These are phyloP conservation scores for Agrilus mali DNA, from an alignment of 2,888 invertebrate genomes.

Conservation along the genomic window DNA sequence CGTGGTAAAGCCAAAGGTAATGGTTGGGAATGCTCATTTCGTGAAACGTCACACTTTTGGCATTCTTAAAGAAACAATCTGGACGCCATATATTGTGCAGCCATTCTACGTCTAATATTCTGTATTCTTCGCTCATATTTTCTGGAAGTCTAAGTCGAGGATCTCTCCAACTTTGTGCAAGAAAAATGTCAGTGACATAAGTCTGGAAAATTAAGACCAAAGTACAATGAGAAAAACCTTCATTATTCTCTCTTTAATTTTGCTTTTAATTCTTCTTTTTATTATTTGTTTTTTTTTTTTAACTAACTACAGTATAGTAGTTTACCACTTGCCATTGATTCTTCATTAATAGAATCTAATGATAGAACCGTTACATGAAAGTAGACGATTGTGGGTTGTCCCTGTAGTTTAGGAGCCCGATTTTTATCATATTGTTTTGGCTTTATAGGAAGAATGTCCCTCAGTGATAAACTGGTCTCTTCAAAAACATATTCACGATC, in stretches of 20 bases:
- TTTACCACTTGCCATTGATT: conserved; percentile 63
- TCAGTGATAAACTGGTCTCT: conserved; percentile 61
- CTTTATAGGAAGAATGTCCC: conserved; percentile 72
- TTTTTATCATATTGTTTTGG: conserved; percentile 84
- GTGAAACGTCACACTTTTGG: conserved; percentile 84
- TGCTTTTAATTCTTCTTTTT: background rate
- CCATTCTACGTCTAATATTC: conserved; percentile 83
- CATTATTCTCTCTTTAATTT: background rate
- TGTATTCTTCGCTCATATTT: conserved; percentile 85
- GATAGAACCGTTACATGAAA: conserved; percentile 85
- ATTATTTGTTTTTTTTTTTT: background rate
- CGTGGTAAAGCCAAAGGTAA: conserved; percentile 83
- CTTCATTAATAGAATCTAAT: conserved; percentile 89
- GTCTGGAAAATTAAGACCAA: conserved; percentile 44
- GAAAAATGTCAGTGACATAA: conserved; percentile 83
- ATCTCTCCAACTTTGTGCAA: conserved; percentile 88
- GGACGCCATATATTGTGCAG: conserved; percentile 84
- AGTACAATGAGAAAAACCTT: conserved; percentile 1
- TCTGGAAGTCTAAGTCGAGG: conserved; percentile 79
- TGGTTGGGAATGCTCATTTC: conserved; percentile 93
- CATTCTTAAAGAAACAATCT: conserved; percentile 89
- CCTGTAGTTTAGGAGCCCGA: conserved; percentile 72
- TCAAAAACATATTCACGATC: conserved; percentile 19
- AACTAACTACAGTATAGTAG: no score
- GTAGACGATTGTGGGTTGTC: conserved; percentile 78